phyloP scores from a whole-genome alignment of 2,797 vertebrate genomes.

The Malurus leucopterus region DNA sequence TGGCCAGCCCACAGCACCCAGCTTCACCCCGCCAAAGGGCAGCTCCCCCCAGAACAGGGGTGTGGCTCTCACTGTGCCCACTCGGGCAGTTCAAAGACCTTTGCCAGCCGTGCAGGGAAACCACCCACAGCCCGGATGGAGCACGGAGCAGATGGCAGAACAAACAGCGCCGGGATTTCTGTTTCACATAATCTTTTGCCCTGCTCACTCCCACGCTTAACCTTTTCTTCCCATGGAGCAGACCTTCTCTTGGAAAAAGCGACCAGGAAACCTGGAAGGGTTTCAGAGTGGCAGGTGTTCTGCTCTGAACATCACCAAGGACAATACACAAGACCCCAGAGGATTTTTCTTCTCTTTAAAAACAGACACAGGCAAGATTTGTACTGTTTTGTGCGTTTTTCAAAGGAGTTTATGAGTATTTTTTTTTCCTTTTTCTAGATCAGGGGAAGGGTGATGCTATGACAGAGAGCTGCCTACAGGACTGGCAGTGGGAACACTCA shows the following conservation, averaged over 20 bases:
- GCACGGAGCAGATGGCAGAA: conserved; percentile 39
- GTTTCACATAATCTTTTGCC: conserved; percentile 23
- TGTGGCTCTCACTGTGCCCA: background rate
- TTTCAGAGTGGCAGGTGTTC: background rate
- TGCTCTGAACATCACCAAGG: background rate
- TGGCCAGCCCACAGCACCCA: background rate
- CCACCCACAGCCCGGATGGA: background rate
- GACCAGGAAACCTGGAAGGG: background rate
- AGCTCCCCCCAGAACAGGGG: background rate
- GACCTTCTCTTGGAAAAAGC: background rate
- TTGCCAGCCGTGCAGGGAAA: background rate
- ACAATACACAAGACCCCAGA: background rate
- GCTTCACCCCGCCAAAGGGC: background rate
- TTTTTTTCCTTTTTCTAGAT: background rate
- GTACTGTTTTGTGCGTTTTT: background rate
- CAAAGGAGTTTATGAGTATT: background rate
- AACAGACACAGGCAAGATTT: background rate
- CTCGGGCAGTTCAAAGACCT: background rate
- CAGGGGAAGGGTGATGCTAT: background rate
- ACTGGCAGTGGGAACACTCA: background rate
- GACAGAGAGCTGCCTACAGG: background rate
- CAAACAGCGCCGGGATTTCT: background rate
- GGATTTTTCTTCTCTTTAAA: background rate
- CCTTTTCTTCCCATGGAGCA: conserved; percentile 22
- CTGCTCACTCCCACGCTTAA: conserved; percentile 13